A percentile compares a stretch with the other conserved stretches of the same genome.
Conservation (phyloP, 2,888 invertebrate species). For the Malthinus seriepunctatus region DNA sequence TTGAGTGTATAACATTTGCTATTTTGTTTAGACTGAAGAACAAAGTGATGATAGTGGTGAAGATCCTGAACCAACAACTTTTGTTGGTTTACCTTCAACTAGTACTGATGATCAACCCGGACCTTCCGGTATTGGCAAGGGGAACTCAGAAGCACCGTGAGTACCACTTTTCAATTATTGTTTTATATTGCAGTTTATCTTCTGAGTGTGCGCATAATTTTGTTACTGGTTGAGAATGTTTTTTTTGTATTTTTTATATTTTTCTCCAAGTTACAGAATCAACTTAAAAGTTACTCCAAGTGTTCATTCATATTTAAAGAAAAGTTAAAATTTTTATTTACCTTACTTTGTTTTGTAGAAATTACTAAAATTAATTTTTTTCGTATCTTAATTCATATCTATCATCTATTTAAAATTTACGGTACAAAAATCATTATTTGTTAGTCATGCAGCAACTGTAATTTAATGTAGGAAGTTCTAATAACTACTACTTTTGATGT, state of each 20-base stretch:
- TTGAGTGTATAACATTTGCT: neutral
- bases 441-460: too few relatives aligned
- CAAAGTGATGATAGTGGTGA: conserved; percentile 46
- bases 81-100: conserved; percentile 46
- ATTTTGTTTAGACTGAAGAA: conserved; percentile 47
- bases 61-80: conserved; percentile 42
- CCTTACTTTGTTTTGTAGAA: too few relatives aligned
- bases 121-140: conserved; percentile 52
- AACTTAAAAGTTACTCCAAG: too few relatives aligned
- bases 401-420: too few relatives aligned
- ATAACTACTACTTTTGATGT: too few relatives aligned
- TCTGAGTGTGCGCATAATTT: conserved; percentile 13
- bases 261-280: too few relatives aligned
- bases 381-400: too few relatives aligned
- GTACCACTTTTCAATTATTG: conserved; percentile 38
- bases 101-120: conserved; percentile 53
- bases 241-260: neutral
- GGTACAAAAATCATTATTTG: too few relatives aligned
- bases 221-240: neutral
- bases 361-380: too few relatives aligned
- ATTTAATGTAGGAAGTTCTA: too few relatives aligned
- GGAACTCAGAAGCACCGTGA: conserved; percentile 52
- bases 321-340: too few relatives aligned
- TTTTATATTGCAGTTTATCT: conserved; percentile 20
- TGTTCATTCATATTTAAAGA: too few relatives aligned